These are phyloP conservation scores for Poeciliopsis paucimaculata DNA, from an alignment of 2,797 vertebrate genomes.

Conservation along the genomic window DNA sequence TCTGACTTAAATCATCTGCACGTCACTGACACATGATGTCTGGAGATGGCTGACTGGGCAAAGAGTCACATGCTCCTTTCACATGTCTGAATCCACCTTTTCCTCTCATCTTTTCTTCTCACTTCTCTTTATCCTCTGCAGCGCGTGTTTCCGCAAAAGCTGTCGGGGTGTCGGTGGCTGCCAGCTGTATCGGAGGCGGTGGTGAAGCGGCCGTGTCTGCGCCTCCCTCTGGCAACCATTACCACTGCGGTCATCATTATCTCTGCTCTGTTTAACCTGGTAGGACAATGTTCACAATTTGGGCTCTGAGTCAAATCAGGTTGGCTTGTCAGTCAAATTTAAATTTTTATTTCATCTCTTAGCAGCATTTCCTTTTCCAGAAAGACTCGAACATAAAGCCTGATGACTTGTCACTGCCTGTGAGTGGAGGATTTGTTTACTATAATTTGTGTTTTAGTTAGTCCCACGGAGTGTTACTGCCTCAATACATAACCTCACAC, in stretches of 20 bases:
- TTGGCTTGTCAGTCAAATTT: slow-evolving; percentile 45
- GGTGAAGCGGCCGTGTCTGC: slow-evolving; percentile 87
- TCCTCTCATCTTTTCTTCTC: not conserved
- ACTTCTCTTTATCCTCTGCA: slow-evolving; percentile 53
- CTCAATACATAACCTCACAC: not conserved
- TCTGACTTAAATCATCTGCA: slow-evolving; percentile 50
- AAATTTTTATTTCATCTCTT: slow-evolving; percentile 27
- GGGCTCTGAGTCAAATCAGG: slow-evolving; percentile 11
- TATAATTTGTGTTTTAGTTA: not conserved
- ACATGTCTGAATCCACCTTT: slow-evolving; percentile 27
- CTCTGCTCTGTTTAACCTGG: slow-evolving; percentile 89
- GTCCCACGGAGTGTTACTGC: not conserved
- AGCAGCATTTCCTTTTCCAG: slow-evolving; percentile 55
- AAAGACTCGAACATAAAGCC: not conserved
- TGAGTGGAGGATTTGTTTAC: slow-evolving; percentile 63
- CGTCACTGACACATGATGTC: slow-evolving; percentile 34
- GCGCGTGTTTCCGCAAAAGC: slow-evolving; percentile 83
- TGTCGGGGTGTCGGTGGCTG: slow-evolving; percentile 79
- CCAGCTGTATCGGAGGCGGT: slow-evolving; percentile 85
- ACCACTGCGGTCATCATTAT: slow-evolving; percentile 85
- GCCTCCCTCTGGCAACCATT: slow-evolving; percentile 86
- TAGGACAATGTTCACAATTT: slow-evolving; percentile 60
- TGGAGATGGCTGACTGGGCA: slow-evolving; percentile 27
- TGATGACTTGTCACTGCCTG: slow-evolving; percentile 70
- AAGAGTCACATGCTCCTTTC: slow-evolving; percentile 16